Conservation (phyloP, 2,888 invertebrate species). For the Strigamia maritima region DNA sequence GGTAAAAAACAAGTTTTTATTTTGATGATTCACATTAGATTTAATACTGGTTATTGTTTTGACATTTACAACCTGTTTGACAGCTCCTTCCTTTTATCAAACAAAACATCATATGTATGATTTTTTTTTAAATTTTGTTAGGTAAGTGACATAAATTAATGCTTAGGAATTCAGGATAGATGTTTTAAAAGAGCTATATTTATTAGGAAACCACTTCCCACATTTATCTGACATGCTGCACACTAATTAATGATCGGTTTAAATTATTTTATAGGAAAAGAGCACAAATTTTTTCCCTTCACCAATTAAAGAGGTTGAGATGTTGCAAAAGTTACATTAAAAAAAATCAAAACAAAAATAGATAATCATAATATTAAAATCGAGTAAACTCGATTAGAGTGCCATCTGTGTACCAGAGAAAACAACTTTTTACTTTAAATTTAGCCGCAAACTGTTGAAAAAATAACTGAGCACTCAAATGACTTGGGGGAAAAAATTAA, state of each 20-base stretch:
- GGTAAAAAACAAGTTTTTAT: background rate
- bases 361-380: no score
- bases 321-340: background rate
- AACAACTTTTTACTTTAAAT: no score
- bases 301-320: background rate
- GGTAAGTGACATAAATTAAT: no score
- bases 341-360: no score
- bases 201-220: background rate
- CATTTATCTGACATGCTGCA: background rate
- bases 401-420: no score
- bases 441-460: no score
- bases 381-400: no score
- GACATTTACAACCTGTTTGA: background rate
- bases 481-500: no score
- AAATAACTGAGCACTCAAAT: no score
- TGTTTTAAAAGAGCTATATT: background rate
- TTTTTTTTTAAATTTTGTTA: no score
- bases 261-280: constrained; percentile 9
- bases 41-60: background rate
- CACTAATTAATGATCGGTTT: background rate
- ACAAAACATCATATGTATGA: no score
- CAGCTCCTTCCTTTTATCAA: no score
- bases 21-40: background rate
- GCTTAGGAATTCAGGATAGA: background rate
- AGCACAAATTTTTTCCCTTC: background rate